Conservation (phyloP, 2,888 invertebrate species). For the Camponotus fellah region DNA sequence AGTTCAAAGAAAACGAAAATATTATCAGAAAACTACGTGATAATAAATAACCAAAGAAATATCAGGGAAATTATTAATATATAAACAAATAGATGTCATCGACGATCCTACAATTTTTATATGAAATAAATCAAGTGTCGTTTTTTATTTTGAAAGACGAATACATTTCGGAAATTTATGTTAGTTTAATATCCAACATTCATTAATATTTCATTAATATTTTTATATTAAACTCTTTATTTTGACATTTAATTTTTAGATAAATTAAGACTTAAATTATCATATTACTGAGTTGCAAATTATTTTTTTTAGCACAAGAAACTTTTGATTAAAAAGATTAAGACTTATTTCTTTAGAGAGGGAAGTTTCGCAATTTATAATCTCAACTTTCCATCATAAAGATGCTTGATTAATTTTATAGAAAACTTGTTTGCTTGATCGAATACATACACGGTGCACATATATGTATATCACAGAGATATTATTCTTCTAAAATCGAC, state of each 20-base stretch:
- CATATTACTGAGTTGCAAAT: neutral
- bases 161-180: neutral
- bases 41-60: slow-evolving; percentile 20
- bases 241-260: neutral
- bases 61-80: slow-evolving; percentile 41
- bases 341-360: neutral
- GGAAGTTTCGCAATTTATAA: neutral
- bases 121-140: slow-evolving; percentile 11
- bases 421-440: neutral
- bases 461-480: slow-evolving; percentile 60
- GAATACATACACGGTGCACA: slow-evolving; percentile 20
- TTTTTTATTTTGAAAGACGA: neutral
- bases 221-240: neutral
- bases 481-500: slow-evolving; percentile 68
- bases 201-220: neutral
- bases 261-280: neutral
- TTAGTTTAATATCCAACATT: neutral
- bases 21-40: slow-evolving; percentile 11
- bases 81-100: slow-evolving; percentile 13
- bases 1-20: neutral
- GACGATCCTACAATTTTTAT: neutral
- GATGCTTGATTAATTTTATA: slow-evolving; percentile 6
- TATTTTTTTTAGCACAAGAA: neutral
- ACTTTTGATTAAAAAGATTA: neutral
- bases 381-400: neutral